phyloP scores from a whole-genome alignment of 2,113 vertebrate genomes.

The Caretta caretta region DNA sequence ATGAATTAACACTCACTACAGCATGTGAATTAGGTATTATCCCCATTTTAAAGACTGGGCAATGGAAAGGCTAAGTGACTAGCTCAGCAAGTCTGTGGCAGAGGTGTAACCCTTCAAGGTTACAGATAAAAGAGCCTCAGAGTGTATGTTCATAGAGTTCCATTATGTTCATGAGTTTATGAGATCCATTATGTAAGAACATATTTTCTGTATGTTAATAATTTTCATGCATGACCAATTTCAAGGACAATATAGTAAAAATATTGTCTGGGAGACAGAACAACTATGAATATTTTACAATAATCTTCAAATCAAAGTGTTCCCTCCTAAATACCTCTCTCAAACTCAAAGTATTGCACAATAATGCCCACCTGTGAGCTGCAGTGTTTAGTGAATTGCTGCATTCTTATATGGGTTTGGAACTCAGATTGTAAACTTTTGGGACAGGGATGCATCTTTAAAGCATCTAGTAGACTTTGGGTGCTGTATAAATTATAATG shows the following conservation, averaged over 20 bases:
- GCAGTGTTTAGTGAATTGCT: slow-evolving; percentile 13
- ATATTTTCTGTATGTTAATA: accelerated
- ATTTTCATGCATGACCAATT: slow-evolving; percentile 2
- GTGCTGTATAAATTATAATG: slow-evolving; percentile 24
- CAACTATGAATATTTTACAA: background rate
- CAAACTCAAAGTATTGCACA: background rate
- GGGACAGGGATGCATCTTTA: slow-evolving; percentile 23
- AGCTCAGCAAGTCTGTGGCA: background rate
- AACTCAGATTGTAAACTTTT: slow-evolving; percentile 62
- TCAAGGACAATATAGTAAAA: background rate
- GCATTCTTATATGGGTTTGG: slow-evolving; percentile 62
- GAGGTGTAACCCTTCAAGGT: background rate
- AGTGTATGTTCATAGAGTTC: accelerated
- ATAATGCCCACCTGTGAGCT: slow-evolving; percentile 38
- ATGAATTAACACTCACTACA: background rate
- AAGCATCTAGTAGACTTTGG: background rate
- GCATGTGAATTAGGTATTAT: background rate
- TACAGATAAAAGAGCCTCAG: background rate
- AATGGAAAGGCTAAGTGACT: background rate
- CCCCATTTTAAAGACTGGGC: background rate
- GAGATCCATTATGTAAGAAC: accelerated
- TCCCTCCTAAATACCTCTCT: background rate
- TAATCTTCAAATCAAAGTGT: background rate
- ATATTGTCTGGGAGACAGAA: background rate
- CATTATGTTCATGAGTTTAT: no score